Conservation (phyloP, 1,140 invertebrate species). For the Pteromalus puparum region DNA sequence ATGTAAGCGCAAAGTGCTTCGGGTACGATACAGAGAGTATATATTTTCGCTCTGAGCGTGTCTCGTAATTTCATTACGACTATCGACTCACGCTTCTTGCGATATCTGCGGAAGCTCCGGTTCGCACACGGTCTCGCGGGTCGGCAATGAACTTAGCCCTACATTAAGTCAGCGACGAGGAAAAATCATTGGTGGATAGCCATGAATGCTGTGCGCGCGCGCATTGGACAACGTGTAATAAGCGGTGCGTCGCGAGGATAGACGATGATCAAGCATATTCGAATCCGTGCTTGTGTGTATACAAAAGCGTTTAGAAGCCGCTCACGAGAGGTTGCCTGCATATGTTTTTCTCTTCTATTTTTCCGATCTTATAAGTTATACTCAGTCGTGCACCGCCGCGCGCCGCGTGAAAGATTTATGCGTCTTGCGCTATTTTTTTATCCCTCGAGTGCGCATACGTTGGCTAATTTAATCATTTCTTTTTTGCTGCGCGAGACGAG, state of each 20-base stretch:
- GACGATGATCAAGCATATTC: slow-evolving; percentile 26
- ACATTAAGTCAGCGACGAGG: background rate
- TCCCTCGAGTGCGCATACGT: no score
- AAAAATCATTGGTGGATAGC: background rate
- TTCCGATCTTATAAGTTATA: background rate
- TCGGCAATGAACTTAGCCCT: background rate
- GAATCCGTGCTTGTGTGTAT: background rate
- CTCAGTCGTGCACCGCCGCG: background rate
- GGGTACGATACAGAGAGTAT: no score
- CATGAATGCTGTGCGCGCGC: background rate
- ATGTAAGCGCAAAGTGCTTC: background rate
- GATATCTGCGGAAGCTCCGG: no score
- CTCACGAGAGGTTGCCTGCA: background rate
- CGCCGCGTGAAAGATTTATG: background rate
- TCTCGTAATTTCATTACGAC: no score
- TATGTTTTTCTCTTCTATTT: slow-evolving; percentile 33
- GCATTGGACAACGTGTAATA: slow-evolving; percentile 9
- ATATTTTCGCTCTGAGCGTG: no score
- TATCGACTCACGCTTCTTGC: no score
- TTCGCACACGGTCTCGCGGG: no score
- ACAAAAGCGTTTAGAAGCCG: no score
- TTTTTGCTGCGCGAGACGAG: background rate
- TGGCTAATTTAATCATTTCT: slow-evolving; percentile 4
- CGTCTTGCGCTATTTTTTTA: background rate
- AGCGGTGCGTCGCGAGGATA: background rate